Conservation (phyloP, 2,797 vertebrate species). For the Microchirus variegatus region DNA sequence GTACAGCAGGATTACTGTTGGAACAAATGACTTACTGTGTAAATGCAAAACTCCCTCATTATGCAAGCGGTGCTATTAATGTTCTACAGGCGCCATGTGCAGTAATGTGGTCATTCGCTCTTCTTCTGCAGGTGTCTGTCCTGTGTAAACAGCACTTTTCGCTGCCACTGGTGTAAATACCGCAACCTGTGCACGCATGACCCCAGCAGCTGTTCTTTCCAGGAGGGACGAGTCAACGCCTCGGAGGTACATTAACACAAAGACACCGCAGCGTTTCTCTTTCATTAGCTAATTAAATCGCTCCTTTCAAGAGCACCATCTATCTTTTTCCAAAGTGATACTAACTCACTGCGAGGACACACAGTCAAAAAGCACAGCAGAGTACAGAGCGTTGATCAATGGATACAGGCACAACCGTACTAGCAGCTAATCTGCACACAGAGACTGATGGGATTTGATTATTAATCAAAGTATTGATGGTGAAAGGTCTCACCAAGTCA, state of each 20-base stretch:
- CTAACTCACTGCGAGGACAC: slow-evolving; percentile 12
- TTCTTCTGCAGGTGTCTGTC: slow-evolving; percentile 93
- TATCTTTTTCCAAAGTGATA: slow-evolving; percentile 6
- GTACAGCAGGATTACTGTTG: slow-evolving; percentile 1
- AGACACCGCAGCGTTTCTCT: slow-evolving; percentile 4
- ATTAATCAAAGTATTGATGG: too few relatives aligned
- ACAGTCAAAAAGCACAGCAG: background rate
- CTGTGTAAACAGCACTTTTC: slow-evolving; percentile 94
- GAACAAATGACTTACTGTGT: background rate
- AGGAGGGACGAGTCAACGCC: slow-evolving; percentile 92
- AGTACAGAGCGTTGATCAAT: slow-evolving; percentile 4
- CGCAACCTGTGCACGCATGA: slow-evolving; percentile 95
- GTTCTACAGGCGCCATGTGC: background rate
- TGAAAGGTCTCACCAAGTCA: background rate
- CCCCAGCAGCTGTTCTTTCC: slow-evolving; percentile 95
- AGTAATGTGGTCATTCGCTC: slow-evolving; percentile 10
- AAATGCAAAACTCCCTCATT: background rate
- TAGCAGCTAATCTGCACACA: too few relatives aligned
- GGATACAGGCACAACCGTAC: too few relatives aligned
- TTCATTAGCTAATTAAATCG: slow-evolving; percentile 39
- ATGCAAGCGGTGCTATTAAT: background rate
- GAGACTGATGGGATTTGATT: too few relatives aligned
- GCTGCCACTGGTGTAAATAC: slow-evolving; percentile 98
- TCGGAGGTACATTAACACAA: slow-evolving; percentile 81
- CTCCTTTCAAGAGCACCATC: slow-evolving; percentile 14